These are phyloP conservation scores for Campoplex capitator DNA, from an alignment of 2,888 invertebrate species.

Conservation along the genomic window DNA sequence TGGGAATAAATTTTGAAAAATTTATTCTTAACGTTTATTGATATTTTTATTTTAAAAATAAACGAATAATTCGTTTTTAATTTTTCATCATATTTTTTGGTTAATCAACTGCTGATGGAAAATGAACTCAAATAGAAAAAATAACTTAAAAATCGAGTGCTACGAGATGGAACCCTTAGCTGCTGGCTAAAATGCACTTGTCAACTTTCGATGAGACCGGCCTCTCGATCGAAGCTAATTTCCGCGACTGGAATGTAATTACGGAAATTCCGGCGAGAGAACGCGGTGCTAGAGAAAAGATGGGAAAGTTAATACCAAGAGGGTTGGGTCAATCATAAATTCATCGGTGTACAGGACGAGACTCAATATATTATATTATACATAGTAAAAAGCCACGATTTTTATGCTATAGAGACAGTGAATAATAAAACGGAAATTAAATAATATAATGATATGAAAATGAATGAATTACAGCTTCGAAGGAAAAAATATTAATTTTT, in stretches of 20 bases:
- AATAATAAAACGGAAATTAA: not conserved
- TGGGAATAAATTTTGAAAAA: not conserved
- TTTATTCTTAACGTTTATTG: not conserved
- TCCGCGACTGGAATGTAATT: conserved; percentile 66
- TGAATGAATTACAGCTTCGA: not conserved
- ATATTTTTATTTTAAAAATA: not conserved
- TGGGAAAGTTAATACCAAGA: conserved; percentile 45
- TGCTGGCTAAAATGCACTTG: conserved; percentile 34
- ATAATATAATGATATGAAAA: not conserved
- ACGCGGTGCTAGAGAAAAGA: conserved; percentile 24
- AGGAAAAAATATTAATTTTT: not conserved
- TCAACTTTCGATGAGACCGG: conserved; percentile 43
- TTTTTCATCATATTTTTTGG: too few species aligned
- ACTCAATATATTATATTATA: conserved; percentile 17
- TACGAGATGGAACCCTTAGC: not conserved
- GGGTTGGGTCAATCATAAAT: conserved; percentile 57
- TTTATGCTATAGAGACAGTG: not conserved
- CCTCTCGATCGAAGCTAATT: conserved; percentile 62
- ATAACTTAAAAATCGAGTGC: not conserved
- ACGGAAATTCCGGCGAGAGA: conserved; percentile 60
- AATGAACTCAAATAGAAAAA: not conserved
- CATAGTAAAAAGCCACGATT: not conserved
- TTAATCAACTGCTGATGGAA: not conserved
- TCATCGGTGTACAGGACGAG: conserved; percentile 14
- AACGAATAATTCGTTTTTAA: not conserved